phyloP scores from a whole-genome alignment of 1,140 invertebrate species.

The Micrasema longulum region DNA sequence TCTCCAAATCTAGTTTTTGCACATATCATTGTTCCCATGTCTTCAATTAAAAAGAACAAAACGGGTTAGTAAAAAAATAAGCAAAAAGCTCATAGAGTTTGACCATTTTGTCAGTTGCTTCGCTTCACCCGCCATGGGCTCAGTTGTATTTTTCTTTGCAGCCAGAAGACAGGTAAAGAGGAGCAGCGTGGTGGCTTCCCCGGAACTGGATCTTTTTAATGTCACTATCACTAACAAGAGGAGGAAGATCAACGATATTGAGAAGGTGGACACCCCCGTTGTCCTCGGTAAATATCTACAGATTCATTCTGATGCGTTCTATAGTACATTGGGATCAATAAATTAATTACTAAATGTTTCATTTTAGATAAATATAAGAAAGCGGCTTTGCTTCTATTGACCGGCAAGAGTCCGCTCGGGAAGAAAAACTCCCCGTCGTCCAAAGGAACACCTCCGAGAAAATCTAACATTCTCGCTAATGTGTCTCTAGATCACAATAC shows the following conservation, averaged over 20 bases:
- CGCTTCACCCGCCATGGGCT: too few relatives aligned
- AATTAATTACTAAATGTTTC: neutral
- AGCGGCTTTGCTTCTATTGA: slow-evolving; percentile 47
- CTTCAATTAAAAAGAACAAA: too few relatives aligned
- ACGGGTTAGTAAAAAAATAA: too few relatives aligned
- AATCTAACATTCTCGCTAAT: neutral
- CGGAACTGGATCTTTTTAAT: slow-evolving; percentile 4
- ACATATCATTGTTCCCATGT: too few relatives aligned
- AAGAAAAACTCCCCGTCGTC: slow-evolving; percentile 16
- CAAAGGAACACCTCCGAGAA: slow-evolving; percentile 25
- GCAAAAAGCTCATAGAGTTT: too few relatives aligned
- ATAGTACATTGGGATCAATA: neutral
- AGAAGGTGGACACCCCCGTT: slow-evolving; percentile 49
- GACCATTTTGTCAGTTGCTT: too few relatives aligned
- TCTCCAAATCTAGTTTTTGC: too few relatives aligned
- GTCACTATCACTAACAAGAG: slow-evolving; percentile 30
- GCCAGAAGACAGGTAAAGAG: slow-evolving; percentile 21
- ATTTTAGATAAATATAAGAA: slow-evolving; percentile 52
- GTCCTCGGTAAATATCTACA: slow-evolving; percentile 38
- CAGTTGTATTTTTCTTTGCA: too few relatives aligned
- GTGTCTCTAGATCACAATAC: neutral
- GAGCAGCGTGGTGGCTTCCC: slow-evolving; percentile 3
- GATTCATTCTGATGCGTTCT: neutral
- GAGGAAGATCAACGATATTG: slow-evolving; percentile 43
- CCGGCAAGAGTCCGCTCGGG: slow-evolving; percentile 42